phyloP scores from a whole-genome alignment of 2,888 invertebrate species.

The Papilio elwesi region DNA sequence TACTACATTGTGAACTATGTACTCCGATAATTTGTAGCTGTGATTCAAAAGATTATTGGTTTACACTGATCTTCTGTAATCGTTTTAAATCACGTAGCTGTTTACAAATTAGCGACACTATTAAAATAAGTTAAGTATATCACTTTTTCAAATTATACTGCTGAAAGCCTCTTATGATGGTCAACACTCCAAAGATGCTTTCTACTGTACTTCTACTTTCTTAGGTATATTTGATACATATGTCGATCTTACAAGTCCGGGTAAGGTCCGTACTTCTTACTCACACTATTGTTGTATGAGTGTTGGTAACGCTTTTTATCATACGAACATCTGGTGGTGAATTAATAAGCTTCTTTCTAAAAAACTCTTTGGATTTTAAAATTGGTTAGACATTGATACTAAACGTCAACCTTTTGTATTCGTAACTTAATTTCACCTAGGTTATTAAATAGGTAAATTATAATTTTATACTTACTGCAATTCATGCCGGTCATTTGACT shows the following conservation, averaged over 20 bases:
- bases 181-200: no score
- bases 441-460: not conserved
- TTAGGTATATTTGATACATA: no score
- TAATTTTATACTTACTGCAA: slow-evolving; percentile 84
- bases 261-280: no score
- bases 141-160: no score
- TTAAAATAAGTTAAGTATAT: not conserved
- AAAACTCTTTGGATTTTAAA: not conserved
- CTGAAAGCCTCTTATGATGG: no score
- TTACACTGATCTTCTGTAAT: not conserved
- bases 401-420: no score
- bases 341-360: not conserved
- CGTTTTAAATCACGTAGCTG: not conserved
- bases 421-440: no score
- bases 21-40: not conserved
- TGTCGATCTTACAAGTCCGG: no score
- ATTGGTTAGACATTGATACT: no score
- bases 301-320: not conserved
- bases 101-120: not conserved
- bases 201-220: no score
- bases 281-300: no score
- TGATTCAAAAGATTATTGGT: slow-evolving; percentile 10
- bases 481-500: slow-evolving; percentile 70
- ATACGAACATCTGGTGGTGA: not conserved
- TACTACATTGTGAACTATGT: not conserved